Conservation (phyloP, 1,140 invertebrate species). For the Hormaphis cornu region DNA sequence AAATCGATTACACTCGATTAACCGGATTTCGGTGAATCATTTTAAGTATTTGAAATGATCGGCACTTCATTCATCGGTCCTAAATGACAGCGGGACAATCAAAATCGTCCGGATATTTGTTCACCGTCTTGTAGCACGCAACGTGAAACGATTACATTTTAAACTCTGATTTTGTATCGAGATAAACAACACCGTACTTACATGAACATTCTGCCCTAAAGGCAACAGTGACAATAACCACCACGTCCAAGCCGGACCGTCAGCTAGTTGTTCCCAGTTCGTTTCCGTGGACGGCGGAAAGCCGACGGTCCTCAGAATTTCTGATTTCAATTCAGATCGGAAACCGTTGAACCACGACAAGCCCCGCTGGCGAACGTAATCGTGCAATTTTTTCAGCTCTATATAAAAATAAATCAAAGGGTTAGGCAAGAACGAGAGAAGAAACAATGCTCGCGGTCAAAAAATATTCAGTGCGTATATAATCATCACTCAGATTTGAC, state of each 20-base stretch:
- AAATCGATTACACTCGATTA: too few relatives aligned
- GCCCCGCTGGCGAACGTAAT: constrained; percentile 54
- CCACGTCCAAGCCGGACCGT: constrained; percentile 86
- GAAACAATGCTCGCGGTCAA: background rate
- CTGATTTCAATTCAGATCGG: constrained; percentile 52
- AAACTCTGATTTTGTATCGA: too few relatives aligned
- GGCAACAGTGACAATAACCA: constrained; percentile 83
- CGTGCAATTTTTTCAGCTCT: constrained; percentile 56
- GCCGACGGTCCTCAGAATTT: constrained; percentile 74
- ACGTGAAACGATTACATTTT: too few relatives aligned
- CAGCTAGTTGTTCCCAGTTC: constrained; percentile 55
- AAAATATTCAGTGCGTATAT: too few relatives aligned
- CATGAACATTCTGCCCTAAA: constrained; percentile 62
- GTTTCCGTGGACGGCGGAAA: constrained; percentile 61
- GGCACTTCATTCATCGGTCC: too few relatives aligned
- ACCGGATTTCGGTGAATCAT: too few relatives aligned
- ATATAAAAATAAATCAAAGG: constrained; percentile 34
- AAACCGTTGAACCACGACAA: constrained; percentile 65
- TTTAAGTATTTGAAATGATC: too few relatives aligned
- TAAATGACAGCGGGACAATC: too few relatives aligned
- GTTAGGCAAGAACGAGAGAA: background rate
- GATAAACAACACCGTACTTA: too few relatives aligned
- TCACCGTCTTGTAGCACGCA: too few relatives aligned
- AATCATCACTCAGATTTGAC: too few relatives aligned
- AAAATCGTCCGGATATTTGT: too few relatives aligned